Conservation (phyloP, 2,888 invertebrate species). For the Leptarthrus brevirostris region DNA sequence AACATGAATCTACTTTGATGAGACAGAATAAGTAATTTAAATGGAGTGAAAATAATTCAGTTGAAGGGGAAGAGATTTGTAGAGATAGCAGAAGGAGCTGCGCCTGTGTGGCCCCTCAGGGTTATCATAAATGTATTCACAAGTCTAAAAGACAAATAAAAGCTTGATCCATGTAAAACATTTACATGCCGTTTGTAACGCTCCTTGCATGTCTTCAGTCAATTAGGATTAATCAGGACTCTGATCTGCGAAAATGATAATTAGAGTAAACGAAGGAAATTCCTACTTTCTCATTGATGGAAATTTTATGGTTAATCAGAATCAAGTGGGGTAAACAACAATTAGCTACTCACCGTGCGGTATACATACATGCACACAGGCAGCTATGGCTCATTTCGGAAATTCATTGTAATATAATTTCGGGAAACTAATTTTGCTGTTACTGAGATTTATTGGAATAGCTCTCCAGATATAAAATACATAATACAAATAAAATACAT, state of each 20-base stretch:
- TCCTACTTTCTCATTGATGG: neutral
- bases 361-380: neutral
- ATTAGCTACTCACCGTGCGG: neutral
- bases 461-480: too few relatives aligned
- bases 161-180: neutral
- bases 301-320: neutral
- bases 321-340: neutral
- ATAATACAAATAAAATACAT: too few relatives aligned
- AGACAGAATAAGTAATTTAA: neutral
- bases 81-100: neutral
- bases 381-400: neutral
- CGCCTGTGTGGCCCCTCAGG: too few relatives aligned
- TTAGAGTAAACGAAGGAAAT: slow-evolving; percentile 3
- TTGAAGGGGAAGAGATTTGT: neutral
- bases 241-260: neutral
- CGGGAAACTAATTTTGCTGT: too few relatives aligned
- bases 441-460: too few relatives aligned
- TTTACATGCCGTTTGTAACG: neutral
- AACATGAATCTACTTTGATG: too few relatives aligned
- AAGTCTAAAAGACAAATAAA: neutral
- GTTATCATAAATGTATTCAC: neutral
- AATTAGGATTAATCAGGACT: neutral
- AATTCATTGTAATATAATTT: neutral
- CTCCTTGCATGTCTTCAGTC: neutral
- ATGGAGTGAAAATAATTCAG: neutral